Conservation (phyloP, 1,140 invertebrate genomes). For the Callitettix versicolor region DNA sequence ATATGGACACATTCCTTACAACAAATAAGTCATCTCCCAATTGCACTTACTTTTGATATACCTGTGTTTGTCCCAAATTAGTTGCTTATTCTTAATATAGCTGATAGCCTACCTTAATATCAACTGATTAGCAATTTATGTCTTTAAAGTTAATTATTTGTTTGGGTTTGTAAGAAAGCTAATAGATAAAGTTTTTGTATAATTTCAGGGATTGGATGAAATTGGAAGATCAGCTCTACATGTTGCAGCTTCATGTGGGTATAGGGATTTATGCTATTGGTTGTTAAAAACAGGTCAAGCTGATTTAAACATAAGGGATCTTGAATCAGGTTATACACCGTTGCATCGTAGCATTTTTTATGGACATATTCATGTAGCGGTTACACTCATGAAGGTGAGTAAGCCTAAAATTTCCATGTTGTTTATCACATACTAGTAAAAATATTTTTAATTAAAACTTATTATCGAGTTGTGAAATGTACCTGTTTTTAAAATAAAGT, state of each 20-base stretch:
- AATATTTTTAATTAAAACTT: neutral
- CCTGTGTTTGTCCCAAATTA: no score
- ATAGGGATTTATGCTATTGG: slow-evolving; percentile 51
- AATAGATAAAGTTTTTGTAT: no score
- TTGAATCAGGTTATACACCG: slow-evolving; percentile 62
- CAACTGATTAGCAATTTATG: no score
- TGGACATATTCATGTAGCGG: slow-evolving; percentile 55
- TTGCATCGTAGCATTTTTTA: slow-evolving; percentile 65
- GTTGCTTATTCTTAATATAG: no score
- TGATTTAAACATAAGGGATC: slow-evolving; percentile 49
- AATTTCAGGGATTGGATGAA: slow-evolving; percentile 28
- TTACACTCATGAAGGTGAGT: slow-evolving; percentile 47
- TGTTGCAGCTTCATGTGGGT: slow-evolving; percentile 54
- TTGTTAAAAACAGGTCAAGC: slow-evolving; percentile 44
- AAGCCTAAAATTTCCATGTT: neutral
- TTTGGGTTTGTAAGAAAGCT: no score
- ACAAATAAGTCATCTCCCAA: no score
- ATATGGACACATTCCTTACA: no score
- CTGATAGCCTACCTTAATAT: no score
- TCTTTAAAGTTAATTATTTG: no score
- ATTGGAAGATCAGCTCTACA: slow-evolving; percentile 54
- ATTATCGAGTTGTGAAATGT: neutral
- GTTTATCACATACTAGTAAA: no score
- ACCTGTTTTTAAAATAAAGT: neutral
- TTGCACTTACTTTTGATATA: no score